Conservation (phyloP, 2,113 vertebrate genomes). For the Hyaena hyaena region DNA sequence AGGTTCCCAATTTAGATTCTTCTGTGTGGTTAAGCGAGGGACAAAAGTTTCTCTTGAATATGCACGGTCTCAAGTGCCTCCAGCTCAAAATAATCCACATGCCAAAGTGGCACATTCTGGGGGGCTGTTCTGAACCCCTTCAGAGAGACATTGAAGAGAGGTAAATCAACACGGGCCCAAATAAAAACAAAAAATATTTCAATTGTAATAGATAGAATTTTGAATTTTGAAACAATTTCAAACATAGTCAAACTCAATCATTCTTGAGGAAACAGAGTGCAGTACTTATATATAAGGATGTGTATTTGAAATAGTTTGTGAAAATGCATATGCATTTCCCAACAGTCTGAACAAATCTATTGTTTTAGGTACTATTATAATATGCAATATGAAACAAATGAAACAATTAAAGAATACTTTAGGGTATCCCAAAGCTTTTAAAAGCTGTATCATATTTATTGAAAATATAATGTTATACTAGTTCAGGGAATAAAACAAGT, state of each 20-base stretch:
- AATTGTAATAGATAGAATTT: not conserved
- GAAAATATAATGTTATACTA: not conserved
- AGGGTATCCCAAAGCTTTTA: not conserved
- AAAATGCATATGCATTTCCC: not conserved
- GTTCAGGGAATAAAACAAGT: not conserved
- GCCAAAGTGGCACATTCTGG: not conserved
- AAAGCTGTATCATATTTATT: not conserved
- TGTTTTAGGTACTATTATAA: not conserved
- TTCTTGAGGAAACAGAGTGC: not conserved
- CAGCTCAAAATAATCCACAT: not conserved
- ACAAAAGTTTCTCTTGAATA: not conserved
- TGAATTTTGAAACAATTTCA: not conserved
- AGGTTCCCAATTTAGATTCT: not conserved
- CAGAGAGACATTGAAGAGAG: not conserved
- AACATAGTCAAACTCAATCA: not conserved
- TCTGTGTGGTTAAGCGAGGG: not conserved
- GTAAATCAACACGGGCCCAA: not conserved
- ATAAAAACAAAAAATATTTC: not conserved
- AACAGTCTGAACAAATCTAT: not conserved
- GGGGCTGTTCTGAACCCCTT: not conserved
- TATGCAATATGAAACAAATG: not conserved
- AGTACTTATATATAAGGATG: not conserved
- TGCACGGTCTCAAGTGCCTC: not conserved
- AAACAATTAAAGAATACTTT: slow-evolving; percentile 25
- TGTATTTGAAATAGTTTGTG: not conserved